These are phyloP conservation scores for Venustoraphidia nigricollis DNA, from an alignment of 2,888 invertebrate genomes.

Conservation along the genomic window DNA sequence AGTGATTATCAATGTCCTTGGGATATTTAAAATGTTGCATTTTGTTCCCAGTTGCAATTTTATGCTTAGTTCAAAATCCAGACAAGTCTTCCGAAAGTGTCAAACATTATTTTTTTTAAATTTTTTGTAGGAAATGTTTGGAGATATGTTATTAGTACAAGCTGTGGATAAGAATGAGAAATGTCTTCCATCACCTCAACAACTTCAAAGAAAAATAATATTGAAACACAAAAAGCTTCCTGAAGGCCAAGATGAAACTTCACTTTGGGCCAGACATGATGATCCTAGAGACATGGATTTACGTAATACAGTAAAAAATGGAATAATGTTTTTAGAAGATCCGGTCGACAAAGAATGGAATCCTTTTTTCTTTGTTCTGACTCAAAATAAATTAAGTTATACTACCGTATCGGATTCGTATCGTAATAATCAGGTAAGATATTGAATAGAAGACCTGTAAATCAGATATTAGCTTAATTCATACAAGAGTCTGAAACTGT, in stretches of 20 bases:
- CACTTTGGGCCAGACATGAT: conserved; percentile 38
- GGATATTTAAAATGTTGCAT: no score
- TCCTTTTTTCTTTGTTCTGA: conserved; percentile 85
- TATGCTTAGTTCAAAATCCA: not conserved
- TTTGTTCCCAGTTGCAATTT: not conserved
- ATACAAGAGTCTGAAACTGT: no score
- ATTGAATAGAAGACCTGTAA: no score
- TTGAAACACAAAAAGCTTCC: conserved; percentile 89
- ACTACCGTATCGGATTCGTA: conserved; percentile 43
- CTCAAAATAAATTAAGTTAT: conserved; percentile 76
- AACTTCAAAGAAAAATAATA: conserved; percentile 60
- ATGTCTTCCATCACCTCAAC: conserved; percentile 68
- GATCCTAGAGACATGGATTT: conserved; percentile 60
- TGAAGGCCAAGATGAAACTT: conserved; percentile 66
- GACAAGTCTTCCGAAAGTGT: not conserved
- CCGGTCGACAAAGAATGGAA: conserved; percentile 82
- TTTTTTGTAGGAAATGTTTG: conserved; percentile 51
- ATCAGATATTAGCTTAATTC: no score
- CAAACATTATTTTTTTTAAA: conserved; percentile 3
- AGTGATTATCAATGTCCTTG: no score
- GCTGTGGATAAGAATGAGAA: conserved; percentile 66
- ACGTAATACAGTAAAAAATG: conserved; percentile 75
- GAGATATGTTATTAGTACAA: conserved; percentile 66
- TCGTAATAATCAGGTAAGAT: conserved; percentile 22
- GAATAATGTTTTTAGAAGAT: conserved; percentile 78